Evolutionary conservation across 2,888 invertebrate genomes (phyloP), one percentile per base, ranked within the genome.

Genomic region (Polymixis lichenea): DNA sequence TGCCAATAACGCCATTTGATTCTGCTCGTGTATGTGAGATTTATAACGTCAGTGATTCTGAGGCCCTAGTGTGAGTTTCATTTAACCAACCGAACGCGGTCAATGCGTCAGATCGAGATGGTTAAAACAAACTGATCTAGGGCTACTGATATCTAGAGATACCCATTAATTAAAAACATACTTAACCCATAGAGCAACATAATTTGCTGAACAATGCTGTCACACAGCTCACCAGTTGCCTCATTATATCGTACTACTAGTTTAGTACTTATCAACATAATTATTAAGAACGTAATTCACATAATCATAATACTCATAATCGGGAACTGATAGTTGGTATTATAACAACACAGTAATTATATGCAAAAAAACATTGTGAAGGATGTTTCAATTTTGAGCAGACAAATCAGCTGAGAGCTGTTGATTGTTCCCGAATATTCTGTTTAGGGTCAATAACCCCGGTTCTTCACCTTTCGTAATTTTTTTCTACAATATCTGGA

Each of bases 181-280:
- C 7, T 32, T 78, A 46, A 69, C 43, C 67, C 17, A 32, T 43
- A 15, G 32, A n/a, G 32, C 53, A 67, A 67, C 6, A 46, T 61
- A 38, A 68, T 58, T 75, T 32, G 38, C 22, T 32, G 4, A 2
- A 51, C 38, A 69, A 62, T 62, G 15, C 49, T 32, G 19, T 28
- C 55, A 56, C 53, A 32, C 19, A 69, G 38, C 1, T 78, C 38
- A 8, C 19, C n/a, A 55, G 49, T 55, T 28, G 71, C 28, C 70
- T 79, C 22, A 25, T 53, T 46, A 53, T 22, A 7, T 28, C 3
- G 25, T 51, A 49, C 13, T 43, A 28, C 28, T 43, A 25, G 32
- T 67, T 55, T 28, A n/a, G 19, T 32, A 49, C 15, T 46, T 69
- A 58, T 55, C 43, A 28, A 22, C 2, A 38, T 53, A n/a, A n/a